Percentiles rank a stretch among this genome's conserved stretches.
These are phyloP conservation scores for Oncorhynchus gorbuscha DNA, from an alignment of 2,113 vertebrate genomes.

Conservation along the genomic window DNA sequence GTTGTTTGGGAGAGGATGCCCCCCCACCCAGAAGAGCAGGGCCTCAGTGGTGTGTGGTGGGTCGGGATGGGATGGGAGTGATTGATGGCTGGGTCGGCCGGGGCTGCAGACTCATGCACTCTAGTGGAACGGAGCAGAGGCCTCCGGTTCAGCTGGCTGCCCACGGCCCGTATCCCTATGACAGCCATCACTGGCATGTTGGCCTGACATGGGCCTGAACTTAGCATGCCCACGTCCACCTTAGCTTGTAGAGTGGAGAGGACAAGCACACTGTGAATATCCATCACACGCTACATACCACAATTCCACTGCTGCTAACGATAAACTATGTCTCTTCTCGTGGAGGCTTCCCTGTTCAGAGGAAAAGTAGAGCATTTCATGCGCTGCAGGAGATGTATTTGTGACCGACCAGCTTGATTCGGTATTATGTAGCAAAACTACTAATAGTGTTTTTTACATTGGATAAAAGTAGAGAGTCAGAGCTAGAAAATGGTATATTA, in stretches of 20 bases:
- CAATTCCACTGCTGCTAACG: not conserved
- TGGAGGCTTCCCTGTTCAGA: too few relatives aligned
- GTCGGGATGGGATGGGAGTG: not conserved
- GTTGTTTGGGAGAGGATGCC: too few relatives aligned
- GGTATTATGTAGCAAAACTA: too few relatives aligned
- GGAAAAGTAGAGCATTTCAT: too few relatives aligned
- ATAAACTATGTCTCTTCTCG: too few relatives aligned
- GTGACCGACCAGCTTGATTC: too few relatives aligned
- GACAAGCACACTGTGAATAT: constrained; percentile 1
- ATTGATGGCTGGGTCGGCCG: not conserved
- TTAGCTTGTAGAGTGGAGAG: not conserved
- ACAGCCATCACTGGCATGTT: too few relatives aligned
- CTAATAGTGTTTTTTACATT: too few relatives aligned
- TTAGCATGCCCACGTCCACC: not conserved
- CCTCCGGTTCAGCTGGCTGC: constrained; percentile 12
- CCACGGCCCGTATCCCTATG: constrained; percentile 1
- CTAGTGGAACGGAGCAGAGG: constrained; percentile 6
- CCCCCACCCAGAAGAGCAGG: not conserved
- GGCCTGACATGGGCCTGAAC: not conserved
- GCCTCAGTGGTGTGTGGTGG: not conserved
- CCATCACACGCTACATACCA: not conserved
- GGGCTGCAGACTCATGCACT: not conserved
- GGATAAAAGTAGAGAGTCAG: too few relatives aligned
- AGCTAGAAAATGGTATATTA: too few relatives aligned
- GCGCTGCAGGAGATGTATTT: too few relatives aligned